These are phyloP conservation scores for Leuciscus idus DNA, from an alignment of 2,113 vertebrate genomes.

Conservation along the genomic window DNA sequence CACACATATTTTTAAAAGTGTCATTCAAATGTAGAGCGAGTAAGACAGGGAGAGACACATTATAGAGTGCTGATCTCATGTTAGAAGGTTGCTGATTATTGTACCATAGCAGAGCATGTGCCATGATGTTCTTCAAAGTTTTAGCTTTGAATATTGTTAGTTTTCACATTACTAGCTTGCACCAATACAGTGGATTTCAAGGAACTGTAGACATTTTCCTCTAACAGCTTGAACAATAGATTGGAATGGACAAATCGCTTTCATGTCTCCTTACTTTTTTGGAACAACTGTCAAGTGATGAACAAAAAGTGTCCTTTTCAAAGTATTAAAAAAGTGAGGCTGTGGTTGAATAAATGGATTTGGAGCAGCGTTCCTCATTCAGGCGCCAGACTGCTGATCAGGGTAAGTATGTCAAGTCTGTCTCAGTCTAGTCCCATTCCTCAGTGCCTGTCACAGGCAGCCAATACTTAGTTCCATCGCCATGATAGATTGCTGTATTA, in stretches of 20 bases:
- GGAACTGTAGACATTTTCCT: background rate
- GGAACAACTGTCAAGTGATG: background rate
- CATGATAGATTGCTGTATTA: constrained; percentile 79
- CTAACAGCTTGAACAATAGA: background rate
- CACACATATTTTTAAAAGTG: background rate
- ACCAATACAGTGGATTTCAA: background rate
- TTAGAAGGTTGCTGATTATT: background rate
- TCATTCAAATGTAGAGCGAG: background rate
- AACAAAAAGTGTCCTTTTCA: constrained; percentile 21
- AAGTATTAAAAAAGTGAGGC: constrained; percentile 48
- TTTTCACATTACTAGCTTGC: background rate
- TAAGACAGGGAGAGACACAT: background rate
- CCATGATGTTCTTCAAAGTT: background rate
- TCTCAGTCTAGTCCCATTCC: constrained; percentile 70
- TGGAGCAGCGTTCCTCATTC: constrained; percentile 56
- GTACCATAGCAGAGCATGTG: background rate
- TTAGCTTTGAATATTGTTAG: background rate
- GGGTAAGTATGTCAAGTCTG: constrained; percentile 71
- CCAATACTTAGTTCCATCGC: constrained; percentile 75
- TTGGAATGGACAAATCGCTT: constrained; percentile 1
- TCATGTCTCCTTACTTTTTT: background rate
- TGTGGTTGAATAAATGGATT: constrained; percentile 57
- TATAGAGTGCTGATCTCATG: background rate
- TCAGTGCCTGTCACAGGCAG: constrained; percentile 75
- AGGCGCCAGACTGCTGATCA: constrained; percentile 66